phyloP scores from a whole-genome alignment of 1,140 invertebrate species.

The Drosophila yakuba region DNA sequence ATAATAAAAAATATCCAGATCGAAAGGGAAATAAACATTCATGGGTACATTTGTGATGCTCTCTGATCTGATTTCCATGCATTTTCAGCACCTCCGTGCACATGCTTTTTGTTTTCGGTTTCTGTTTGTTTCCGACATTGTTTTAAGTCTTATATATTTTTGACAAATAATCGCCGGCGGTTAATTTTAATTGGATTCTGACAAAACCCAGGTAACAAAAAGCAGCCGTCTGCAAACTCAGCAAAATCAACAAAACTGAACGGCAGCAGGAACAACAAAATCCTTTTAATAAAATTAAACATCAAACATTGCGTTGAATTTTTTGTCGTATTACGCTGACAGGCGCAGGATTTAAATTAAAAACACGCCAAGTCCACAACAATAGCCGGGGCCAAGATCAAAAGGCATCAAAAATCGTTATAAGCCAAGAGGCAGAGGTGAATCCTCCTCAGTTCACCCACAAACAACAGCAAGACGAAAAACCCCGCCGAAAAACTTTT shows the following conservation, averaged over 20 bases:
- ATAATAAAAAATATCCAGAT: too few species aligned
- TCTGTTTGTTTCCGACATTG: conserved; percentile 36
- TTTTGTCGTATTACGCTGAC: conserved; percentile 82
- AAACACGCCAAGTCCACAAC: conserved; percentile 79
- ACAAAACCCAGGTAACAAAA: conserved; percentile 50
- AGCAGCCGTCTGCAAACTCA: conserved; percentile 20
- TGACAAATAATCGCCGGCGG: conserved; percentile 79
- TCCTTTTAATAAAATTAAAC: conserved; percentile 83
- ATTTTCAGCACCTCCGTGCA: conserved; percentile 4
- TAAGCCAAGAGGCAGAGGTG: conserved; percentile 46
- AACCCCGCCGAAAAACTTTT: conserved; percentile 60
- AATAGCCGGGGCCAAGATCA: conserved; percentile 69
- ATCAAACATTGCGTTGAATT: conserved; percentile 79
- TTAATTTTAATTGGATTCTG: conserved; percentile 83
- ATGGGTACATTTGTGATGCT: neutral
- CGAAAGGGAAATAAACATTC: too few species aligned
- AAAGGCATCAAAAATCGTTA: conserved; percentile 77
- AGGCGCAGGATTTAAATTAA: conserved; percentile 80
- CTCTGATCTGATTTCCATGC: conserved; percentile 7
- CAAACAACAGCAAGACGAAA: conserved; percentile 29
- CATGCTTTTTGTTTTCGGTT: conserved; percentile 20
- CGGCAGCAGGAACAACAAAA: conserved; percentile 47
- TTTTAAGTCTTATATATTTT: conserved; percentile 66
- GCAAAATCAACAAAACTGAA: conserved; percentile 54
- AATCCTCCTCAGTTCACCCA: conserved; percentile 13